phyloP scores from a whole-genome alignment of 2,797 vertebrate genomes.

The Pseudomugil tenellus region DNA sequence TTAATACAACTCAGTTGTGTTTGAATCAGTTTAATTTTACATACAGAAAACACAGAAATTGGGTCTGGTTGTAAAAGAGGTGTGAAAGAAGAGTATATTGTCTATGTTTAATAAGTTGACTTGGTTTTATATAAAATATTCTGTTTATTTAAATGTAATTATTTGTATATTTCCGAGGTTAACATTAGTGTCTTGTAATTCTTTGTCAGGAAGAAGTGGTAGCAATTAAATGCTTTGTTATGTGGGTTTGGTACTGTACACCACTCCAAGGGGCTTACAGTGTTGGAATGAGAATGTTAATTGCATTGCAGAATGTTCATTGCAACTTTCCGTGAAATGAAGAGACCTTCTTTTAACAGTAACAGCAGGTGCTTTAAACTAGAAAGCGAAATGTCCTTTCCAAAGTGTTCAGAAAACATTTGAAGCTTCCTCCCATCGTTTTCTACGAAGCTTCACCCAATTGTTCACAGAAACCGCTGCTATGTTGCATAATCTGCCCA shows the following conservation, averaged over 20 bases:
- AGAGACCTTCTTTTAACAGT: constrained; percentile 3
- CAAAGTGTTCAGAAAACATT: constrained; percentile 6
- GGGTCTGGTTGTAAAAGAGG: background rate
- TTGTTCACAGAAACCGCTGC: background rate
- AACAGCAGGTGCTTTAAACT: constrained; percentile 19
- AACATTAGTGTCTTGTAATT: constrained; percentile 43
- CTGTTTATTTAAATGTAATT: background rate
- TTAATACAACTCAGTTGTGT: background rate
- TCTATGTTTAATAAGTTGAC: constrained; percentile 14
- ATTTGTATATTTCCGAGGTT: background rate
- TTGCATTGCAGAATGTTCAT: constrained; percentile 7
- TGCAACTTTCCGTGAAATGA: background rate
- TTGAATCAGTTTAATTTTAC: background rate
- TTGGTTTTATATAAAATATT: constrained; percentile 29
- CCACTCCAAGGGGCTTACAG: background rate
- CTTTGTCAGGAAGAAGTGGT: constrained; percentile 13
- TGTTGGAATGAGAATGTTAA: constrained; percentile 7
- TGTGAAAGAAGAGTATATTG: background rate
- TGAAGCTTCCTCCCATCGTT: background rate
- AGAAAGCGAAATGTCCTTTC: background rate
- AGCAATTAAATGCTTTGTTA: background rate
- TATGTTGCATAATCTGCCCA: constrained; percentile 14
- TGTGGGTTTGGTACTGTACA: constrained; percentile 8
- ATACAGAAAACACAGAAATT: background rate
- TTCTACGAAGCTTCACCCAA: background rate